Base-by-base conservation (phyloP, 2,797 vertebrate species). In the Neosilurus mollespiculum region DNA sequence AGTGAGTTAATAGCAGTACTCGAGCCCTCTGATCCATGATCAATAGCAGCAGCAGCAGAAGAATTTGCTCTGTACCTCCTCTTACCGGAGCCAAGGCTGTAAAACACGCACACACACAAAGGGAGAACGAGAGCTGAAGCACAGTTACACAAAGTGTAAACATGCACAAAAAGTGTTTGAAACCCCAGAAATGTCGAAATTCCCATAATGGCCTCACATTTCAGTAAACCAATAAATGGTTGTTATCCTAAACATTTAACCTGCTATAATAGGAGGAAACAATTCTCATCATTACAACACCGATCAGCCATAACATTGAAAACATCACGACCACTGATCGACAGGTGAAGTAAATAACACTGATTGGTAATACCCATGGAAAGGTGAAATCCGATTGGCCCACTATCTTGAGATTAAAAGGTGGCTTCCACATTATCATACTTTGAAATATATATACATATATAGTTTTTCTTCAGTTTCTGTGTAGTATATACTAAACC, bases 61-160 rank as follows among this genome's bases (percentile, higher is more conserved):
- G 66, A 58, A 80, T 20, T 24, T 12, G 8, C 51, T 79, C 15
- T 87, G 81, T 89, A 87, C 80, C 83, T 88, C 62, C n/a, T 5
- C 87, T 95, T 87, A 95, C 70, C 93, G 92, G 85, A 95, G 90
- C 94, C 95, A 95, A 49, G 93, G 89, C 94, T 95, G 91, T 81
- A 86, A 87, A 87, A 87, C 61, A 70, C 26, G 56, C 64, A 88
- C 71, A 66, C 53, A 87, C 87, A 85, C 65, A 78, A n/a, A 86
- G 81, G 9, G 20, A 56, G n/a, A 14, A 20, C 22, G n/a, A 53
- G 18, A 70, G 6, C 69, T 22, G 22, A 14, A 64, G 10, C 18
- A 43, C 20, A 70, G 37, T 70, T 70, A 49, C 5, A 22, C 37
- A 67, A 9, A 72, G 22, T 51, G 11, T 9, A 54, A 0, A 82